Conservation (phyloP, 1,140 invertebrate genomes). For the Pectinophora gossypiella region DNA sequence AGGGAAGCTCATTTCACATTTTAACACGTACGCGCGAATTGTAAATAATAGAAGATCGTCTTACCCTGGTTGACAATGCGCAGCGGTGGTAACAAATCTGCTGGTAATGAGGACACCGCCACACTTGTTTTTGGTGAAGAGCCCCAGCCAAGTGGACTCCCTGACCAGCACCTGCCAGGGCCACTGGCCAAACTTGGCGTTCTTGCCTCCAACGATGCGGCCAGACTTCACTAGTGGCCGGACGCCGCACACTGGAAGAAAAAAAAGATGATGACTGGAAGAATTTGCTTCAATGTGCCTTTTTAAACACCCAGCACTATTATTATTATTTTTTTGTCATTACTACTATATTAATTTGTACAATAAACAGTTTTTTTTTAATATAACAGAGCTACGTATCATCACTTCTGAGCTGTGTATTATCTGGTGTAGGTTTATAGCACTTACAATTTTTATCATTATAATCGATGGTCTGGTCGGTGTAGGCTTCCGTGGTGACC, state of each 20-base stretch:
- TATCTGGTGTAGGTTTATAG: too few relatives aligned
- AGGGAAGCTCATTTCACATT: too few relatives aligned
- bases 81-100: conserved; percentile 91
- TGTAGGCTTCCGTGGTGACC: conserved; percentile 66
- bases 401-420: too few relatives aligned
- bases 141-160: conserved; percentile 93
- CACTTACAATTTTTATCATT: conserved; percentile 82
- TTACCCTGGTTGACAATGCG: conserved; percentile 96
- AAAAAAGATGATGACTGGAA: not conserved
- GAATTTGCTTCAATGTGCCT: too few relatives aligned
- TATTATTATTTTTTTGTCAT: too few relatives aligned
- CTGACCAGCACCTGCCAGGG: conserved; percentile 95
- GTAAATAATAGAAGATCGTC: conserved; percentile 35
- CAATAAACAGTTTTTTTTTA: too few relatives aligned
- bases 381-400: too few relatives aligned
- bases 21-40: too few relatives aligned
- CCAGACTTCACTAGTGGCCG: conserved; percentile 87
- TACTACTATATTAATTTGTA: too few relatives aligned
- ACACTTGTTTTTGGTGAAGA: conserved; percentile 97
- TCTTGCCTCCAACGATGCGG: conserved; percentile 93
- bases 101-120: conserved; percentile 93
- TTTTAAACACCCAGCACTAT: too few relatives aligned
- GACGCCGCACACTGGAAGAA: conserved; percentile 88
- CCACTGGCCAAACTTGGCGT: conserved; percentile 90
- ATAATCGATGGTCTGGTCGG: conserved; percentile 71